Evolutionary conservation across 1,140 invertebrate genomes (phyloP).

Genomic region (Protaetia brevitarsis): DNA sequence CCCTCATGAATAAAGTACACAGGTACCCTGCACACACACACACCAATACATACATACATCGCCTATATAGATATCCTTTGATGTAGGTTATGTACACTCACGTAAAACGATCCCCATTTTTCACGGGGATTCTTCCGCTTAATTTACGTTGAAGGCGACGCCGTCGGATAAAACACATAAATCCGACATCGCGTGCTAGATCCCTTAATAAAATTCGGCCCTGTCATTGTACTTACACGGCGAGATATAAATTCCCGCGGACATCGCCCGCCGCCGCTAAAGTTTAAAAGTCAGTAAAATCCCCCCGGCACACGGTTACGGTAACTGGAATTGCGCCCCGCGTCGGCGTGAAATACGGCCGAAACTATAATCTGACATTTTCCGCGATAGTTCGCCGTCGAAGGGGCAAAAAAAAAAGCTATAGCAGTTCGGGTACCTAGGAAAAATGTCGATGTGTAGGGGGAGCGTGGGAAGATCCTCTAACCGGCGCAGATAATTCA

Average conservation of each 20-base stretch:
- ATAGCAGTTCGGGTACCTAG: no score
- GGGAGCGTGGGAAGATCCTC: no score
- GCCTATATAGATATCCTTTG: background rate
- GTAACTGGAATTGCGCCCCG: background rate
- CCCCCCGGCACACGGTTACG: background rate
- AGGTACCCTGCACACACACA: no score
- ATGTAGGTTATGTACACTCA: background rate
- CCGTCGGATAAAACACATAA: constrained; percentile 4
- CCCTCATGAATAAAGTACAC: no score
- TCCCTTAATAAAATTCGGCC: constrained; percentile 13
- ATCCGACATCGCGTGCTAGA: constrained; percentile 12
- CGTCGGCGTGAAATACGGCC: background rate
- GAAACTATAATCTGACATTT: constrained; percentile 18
- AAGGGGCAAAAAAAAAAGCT: no score
- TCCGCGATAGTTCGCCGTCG: background rate
- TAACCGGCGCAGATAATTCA: no score
- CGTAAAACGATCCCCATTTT: background rate
- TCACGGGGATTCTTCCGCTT: constrained; percentile 2
- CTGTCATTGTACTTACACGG: constrained; percentile 13
- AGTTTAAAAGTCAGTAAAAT: constrained; percentile 17
- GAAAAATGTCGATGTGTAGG: no score
- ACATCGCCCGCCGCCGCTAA: background rate
- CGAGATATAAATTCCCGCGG: background rate
- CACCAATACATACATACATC: no score
- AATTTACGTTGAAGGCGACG: constrained; percentile 7